Conservation (phyloP, 2,113 vertebrate species). For the Stercorarius parasiticus region DNA sequence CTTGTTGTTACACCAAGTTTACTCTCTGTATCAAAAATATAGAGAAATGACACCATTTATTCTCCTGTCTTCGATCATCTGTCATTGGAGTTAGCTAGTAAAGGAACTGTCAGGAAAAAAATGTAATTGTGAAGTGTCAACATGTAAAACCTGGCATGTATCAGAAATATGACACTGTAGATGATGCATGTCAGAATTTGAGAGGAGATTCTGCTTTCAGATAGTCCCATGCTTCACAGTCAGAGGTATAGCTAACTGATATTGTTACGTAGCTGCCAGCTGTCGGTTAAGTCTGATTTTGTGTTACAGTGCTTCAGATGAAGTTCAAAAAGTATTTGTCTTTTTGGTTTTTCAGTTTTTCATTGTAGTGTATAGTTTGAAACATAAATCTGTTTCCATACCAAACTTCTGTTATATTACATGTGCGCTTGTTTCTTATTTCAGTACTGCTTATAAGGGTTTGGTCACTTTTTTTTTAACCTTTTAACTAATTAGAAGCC, state of each 20-base stretch:
- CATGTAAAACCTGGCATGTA: slow-evolving; percentile 12
- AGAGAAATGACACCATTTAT: background rate
- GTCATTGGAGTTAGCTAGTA: background rate
- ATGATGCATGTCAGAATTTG: slow-evolving; percentile 13
- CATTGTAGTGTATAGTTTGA: background rate
- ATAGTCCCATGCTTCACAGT: background rate
- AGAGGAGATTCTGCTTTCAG: background rate
- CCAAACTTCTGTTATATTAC: background rate
- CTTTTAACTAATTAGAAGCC: background rate
- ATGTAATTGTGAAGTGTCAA: background rate
- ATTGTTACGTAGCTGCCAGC: background rate
- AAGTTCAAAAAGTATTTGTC: background rate
- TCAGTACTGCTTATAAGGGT: background rate
- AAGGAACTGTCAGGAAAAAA: slow-evolving; percentile 4
- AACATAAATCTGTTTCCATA: background rate
- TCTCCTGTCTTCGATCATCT: background rate
- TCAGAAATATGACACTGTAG: background rate
- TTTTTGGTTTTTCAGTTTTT: background rate
- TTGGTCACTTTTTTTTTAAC: background rate
- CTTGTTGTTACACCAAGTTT: background rate
- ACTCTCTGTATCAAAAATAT: background rate
- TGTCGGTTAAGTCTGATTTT: background rate
- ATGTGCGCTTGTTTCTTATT: background rate
- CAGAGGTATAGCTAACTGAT: background rate
- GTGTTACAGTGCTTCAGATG: background rate